A percentile compares a stretch with the other conserved stretches of the same genome.
Conservation (phyloP, 2,797 vertebrate genomes). For the Spatula clypeata region DNA sequence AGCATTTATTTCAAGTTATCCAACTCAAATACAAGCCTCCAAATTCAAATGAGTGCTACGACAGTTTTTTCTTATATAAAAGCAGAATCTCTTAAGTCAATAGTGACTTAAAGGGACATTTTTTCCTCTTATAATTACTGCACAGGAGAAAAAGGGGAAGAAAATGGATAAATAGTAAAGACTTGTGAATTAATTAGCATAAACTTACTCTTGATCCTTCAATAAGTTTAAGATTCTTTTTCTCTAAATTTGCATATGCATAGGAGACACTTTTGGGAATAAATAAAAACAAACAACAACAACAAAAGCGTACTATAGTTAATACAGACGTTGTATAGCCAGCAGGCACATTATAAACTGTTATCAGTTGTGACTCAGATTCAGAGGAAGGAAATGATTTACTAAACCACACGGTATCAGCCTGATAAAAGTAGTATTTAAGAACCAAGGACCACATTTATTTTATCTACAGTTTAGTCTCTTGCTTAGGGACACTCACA, state of each 20-base stretch:
- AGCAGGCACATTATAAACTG: background rate
- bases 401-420: background rate
- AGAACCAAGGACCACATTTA: background rate
- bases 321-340: background rate
- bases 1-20: background rate
- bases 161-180: background rate
- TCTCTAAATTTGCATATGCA: background rate
- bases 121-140: background rate
- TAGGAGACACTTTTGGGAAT: background rate
- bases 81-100: background rate
- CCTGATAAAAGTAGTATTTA: background rate
- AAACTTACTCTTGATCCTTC: background rate
- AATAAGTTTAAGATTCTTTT: too few species aligned
- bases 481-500: background rate
- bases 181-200: background rate
- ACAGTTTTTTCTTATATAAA: background rate
- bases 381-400: background rate
- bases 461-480: background rate
- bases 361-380: background rate
- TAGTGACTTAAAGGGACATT: background rate
- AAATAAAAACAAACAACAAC: background rate
- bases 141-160: background rate
- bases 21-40: background rate
- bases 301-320: background rate
- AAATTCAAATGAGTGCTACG: background rate